Evolutionary conservation across 2,113 vertebrate genomes (phyloP).

Genomic region (Emydocephalus ijimae): DNA sequence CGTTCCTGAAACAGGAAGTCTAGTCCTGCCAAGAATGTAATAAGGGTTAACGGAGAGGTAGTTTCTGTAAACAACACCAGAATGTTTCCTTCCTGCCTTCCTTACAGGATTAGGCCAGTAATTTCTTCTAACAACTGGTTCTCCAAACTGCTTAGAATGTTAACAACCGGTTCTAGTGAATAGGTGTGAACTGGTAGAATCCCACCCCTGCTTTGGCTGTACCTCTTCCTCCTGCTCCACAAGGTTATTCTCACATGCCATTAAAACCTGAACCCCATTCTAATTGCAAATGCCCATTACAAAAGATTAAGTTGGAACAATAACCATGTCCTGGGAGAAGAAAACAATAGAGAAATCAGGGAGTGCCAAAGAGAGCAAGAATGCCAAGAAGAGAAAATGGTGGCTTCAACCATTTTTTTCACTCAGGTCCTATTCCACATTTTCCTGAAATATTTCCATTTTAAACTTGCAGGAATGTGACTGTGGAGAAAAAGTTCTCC

Average conservation of each 20-base stretch:
- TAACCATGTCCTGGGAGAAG: neutral
- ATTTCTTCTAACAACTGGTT: too few species aligned
- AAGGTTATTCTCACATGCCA: neutral
- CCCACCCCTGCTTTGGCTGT: neutral
- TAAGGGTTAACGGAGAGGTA: too few species aligned
- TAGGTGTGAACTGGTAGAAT: too few species aligned
- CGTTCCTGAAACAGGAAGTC: too few species aligned
- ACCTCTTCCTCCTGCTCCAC: neutral
- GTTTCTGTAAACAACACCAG: too few species aligned
- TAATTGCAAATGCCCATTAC: neutral
- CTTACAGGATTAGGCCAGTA: too few species aligned
- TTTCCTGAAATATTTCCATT: neutral
- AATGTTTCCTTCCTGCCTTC: too few species aligned
- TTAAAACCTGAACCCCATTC: neutral
- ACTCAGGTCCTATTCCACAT: neutral
- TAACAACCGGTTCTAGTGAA: too few species aligned
- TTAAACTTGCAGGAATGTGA: neutral
- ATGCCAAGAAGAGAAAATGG: neutral
- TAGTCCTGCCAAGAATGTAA: too few species aligned
- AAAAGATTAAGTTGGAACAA: neutral
- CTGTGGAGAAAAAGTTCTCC: neutral
- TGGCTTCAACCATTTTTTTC: neutral
- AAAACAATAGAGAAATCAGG: neutral
- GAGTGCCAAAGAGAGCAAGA: neutral
- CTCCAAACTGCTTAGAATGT: too few species aligned